A percentile compares a stretch with the other conserved stretches of the same genome.
Evolutionary conservation across 2,113 vertebrate genomes (phyloP).

Genomic region (Eubucco bourcierii): DNA sequence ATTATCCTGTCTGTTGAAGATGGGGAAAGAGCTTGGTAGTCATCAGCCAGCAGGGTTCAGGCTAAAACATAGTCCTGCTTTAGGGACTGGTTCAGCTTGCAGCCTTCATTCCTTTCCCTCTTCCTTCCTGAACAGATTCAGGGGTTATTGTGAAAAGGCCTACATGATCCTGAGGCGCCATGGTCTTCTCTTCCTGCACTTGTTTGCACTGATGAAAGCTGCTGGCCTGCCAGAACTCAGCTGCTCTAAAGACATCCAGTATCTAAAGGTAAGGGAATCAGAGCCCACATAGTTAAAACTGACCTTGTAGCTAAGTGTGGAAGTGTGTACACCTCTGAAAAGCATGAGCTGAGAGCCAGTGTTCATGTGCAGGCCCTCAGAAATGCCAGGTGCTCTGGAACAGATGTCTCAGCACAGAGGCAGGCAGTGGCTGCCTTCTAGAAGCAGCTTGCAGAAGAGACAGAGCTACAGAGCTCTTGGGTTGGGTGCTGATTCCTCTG

Average conservation of each 20-base stretch:
- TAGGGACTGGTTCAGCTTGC: accelerated
- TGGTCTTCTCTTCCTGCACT: slow-evolving; percentile 92
- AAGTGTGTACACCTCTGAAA: neutral
- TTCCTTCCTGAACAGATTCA: slow-evolving; percentile 80
- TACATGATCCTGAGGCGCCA: slow-evolving; percentile 95
- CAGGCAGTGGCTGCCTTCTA: neutral
- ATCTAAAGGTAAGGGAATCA: slow-evolving; percentile 86
- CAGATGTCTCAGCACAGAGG: neutral
- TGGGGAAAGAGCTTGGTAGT: neutral
- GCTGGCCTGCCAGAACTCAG: slow-evolving; percentile 96
- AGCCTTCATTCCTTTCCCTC: neutral
- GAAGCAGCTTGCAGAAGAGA: neutral
- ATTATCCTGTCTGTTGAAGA: neutral
- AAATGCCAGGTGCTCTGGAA: neutral
- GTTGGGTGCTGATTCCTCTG: too few species aligned
- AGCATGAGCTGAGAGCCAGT: accelerated
- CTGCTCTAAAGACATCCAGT: slow-evolving; percentile 97
- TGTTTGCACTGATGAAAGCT: slow-evolving; percentile 97
- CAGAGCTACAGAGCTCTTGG: neutral
- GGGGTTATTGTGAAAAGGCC: slow-evolving; percentile 90
- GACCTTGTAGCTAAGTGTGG: neutral
- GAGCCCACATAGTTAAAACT: accelerated
- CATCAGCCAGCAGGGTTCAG: neutral
- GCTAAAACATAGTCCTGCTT: accelerated
- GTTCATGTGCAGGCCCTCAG: neutral